Evolutionary conservation across 2,797 vertebrate genomes (phyloP).

Genomic region (Epinephelus awoara): DNA sequence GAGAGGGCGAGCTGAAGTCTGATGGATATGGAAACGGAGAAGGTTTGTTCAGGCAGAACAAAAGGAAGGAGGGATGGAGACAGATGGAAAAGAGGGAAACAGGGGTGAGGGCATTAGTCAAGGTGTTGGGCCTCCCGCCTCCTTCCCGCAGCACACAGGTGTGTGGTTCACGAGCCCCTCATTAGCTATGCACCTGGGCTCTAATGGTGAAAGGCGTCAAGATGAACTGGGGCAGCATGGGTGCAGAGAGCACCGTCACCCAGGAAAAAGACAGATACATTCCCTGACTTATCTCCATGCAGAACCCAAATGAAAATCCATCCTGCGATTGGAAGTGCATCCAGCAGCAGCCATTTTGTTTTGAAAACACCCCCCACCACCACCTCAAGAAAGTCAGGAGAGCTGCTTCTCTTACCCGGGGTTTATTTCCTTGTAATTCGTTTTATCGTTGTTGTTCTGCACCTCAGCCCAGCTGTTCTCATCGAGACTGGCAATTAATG

Average conservation of each 20-base stretch:
- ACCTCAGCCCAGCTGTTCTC: constrained; percentile 86
- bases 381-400: constrained; percentile 58
- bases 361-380: not conserved
- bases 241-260: constrained; percentile 39
- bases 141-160: constrained; percentile 68
- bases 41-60: constrained; percentile 65
- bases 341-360: constrained; percentile 63
- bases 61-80: constrained; percentile 58
- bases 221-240: constrained; percentile 59
- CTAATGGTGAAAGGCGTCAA: constrained; percentile 63
- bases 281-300: constrained; percentile 3
- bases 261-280: constrained; percentile 28
- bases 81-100: constrained; percentile 59
- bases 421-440: constrained; percentile 80
- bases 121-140: constrained; percentile 55
- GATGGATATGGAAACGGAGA: constrained; percentile 61
- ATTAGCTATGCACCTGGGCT: constrained; percentile 76
- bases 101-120: constrained; percentile 72
- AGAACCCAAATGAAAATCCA: constrained; percentile 31
- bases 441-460: constrained; percentile 80
- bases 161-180: constrained; percentile 70
- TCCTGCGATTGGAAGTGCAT: constrained; percentile 22
- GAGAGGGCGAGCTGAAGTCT: constrained; percentile 52
- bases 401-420: constrained; percentile 67
- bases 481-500: constrained; percentile 83